phyloP scores from a whole-genome alignment of 1,140 invertebrate species.

The Hesperophylax magnus region DNA sequence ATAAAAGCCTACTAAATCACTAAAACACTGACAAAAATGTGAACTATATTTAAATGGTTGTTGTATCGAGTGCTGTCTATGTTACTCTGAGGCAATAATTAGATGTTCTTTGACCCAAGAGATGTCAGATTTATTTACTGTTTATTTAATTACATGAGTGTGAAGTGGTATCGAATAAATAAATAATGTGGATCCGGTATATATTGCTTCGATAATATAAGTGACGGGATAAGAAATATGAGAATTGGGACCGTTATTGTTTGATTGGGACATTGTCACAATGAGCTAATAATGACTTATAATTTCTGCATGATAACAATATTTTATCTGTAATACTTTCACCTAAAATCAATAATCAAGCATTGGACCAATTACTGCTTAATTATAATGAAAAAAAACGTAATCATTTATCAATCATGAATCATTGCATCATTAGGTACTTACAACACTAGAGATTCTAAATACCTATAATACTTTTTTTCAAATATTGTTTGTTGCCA shows the following conservation, averaged over 20 bases:
- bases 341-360: too few species aligned
- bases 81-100: constrained; percentile 2
- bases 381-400: too few species aligned
- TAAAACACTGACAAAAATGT: not conserved
- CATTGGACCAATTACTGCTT: too few species aligned
- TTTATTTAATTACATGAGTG: not conserved
- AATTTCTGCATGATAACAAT: too few species aligned
- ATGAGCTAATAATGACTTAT: too few species aligned
- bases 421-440: too few species aligned
- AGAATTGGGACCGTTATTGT: not conserved
- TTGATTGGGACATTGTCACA: too few species aligned
- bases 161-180: not conserved
- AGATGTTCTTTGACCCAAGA: constrained; percentile 23
- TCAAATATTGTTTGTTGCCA: too few species aligned
- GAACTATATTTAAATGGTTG: not conserved
- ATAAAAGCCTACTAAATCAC: not conserved
- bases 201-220: not conserved
- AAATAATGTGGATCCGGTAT: not conserved
- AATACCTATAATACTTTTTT: too few species aligned
- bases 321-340: too few species aligned
- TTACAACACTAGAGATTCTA: too few species aligned
- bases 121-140: not conserved
- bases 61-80: not conserved
- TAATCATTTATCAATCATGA: too few species aligned
- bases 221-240: not conserved